A percentile compares a stretch with the other conserved stretches of the same genome.
phyloP scores from a whole-genome alignment of 2,888 invertebrate genomes.

The Oscheius myriophilus region DNA sequence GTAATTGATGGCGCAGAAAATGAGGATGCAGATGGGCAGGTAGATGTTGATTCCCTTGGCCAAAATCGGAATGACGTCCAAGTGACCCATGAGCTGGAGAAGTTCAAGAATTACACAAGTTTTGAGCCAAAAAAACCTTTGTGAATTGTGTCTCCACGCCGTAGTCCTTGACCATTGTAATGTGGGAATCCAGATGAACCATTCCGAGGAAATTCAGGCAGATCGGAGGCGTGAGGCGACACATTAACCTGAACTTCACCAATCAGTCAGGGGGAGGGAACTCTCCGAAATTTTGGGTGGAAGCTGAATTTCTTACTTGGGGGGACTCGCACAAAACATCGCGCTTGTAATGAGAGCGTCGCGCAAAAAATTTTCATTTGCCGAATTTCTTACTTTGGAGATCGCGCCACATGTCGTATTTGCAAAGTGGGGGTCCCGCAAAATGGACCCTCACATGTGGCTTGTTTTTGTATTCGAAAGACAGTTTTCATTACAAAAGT shows the following conservation, averaged over 20 bases:
- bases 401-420: too few relatives aligned
- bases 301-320: too few relatives aligned
- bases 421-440: too few relatives aligned
- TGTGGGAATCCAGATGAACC: constrained; percentile 91
- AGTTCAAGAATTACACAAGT: constrained; percentile 11
- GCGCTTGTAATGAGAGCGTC: constrained; percentile 1
- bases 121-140: constrained; percentile 74
- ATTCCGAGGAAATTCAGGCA: constrained; percentile 96
- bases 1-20: constrained; percentile 86
- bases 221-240: constrained; percentile 95
- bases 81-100: constrained; percentile 90
- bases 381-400: too few relatives aligned
- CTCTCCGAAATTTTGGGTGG: too few relatives aligned
- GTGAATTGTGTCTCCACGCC: constrained; percentile 87
- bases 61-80: constrained; percentile 96
- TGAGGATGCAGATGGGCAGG: constrained; percentile 94
- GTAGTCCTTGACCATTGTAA: constrained; percentile 60
- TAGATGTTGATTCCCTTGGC: constrained; percentile 98
- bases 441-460: too few relatives aligned
- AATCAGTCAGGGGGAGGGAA: not conserved
- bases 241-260: constrained; percentile 72
- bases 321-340: too few relatives aligned
- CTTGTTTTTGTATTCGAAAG: too few relatives aligned
- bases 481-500: too few relatives aligned
- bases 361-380: too few relatives aligned